These are phyloP conservation scores for Pristiophorus japonicus DNA, from an alignment of 2,113 vertebrate genomes.

Conservation along the genomic window DNA sequence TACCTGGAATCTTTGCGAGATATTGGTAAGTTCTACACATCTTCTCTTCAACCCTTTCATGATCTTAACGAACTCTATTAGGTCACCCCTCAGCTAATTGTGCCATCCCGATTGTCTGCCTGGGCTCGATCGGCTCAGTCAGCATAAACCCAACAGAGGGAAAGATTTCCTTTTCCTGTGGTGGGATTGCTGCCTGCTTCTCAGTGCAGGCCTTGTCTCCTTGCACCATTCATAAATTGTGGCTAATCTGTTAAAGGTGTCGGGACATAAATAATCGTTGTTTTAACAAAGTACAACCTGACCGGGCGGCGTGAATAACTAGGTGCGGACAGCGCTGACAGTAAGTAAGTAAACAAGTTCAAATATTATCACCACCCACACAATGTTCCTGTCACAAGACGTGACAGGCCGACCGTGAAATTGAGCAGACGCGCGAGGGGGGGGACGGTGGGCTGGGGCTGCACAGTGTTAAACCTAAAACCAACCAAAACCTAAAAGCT, in stretches of 20 bases:
- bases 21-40: too few species aligned
- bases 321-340: slow-evolving; percentile 25
- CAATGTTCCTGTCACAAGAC: background rate
- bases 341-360: slow-evolving; percentile 18
- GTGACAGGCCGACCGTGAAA: background rate
- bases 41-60: too few species aligned
- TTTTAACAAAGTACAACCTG: background rate
- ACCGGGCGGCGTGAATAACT: background rate
- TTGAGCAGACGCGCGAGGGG: background rate
- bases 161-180: background rate
- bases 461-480: background rate
- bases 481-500: background rate
- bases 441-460: background rate
- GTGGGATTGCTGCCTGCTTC: background rate
- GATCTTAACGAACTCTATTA: too few species aligned
- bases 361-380: background rate
- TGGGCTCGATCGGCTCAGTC: background rate
- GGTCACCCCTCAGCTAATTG: background rate
- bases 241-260: background rate
- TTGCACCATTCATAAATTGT: background rate
- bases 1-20: too few species aligned
- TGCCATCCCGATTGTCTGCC: background rate
- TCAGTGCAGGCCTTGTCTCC: background rate
- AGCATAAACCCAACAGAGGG: background rate
- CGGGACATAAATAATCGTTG: background rate